Evolutionary conservation across 1,140 invertebrate species (phyloP).

Genomic region (Neotoxoptera formosana): DNA sequence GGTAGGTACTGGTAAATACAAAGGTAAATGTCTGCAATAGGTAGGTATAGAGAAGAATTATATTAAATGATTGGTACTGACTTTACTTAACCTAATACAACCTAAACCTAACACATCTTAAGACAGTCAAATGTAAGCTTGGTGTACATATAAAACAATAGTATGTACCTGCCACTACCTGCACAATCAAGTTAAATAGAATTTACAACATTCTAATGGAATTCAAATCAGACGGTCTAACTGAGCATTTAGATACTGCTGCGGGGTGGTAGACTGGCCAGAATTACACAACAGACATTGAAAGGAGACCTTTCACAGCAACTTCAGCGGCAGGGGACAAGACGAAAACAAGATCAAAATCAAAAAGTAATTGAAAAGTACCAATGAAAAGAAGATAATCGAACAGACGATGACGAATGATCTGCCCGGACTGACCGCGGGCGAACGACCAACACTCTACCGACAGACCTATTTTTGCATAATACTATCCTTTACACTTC

Average conservation of each 20-base stretch:
- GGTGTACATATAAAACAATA: neutral
- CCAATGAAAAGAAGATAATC: neutral
- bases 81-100: neutral
- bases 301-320: neutral
- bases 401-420: neutral
- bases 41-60: neutral
- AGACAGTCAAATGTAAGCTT: neutral
- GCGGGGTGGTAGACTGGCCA: neutral
- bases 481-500: neutral
- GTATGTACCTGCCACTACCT: no score
- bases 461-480: neutral
- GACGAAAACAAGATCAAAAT: neutral
- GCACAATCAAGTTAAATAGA: neutral
- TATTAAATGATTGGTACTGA: neutral
- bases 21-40: neutral
- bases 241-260: neutral
- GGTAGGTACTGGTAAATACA: neutral
- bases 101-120: neutral
- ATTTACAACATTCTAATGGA: no score
- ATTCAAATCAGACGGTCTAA: neutral
- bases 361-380: neutral
- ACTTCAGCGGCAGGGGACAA: neutral
- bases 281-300: neutral
- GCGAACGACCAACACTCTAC: no score
- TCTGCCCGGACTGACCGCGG: no score